Evolutionary conservation across 2,888 invertebrate genomes (phyloP), one percentile per base, ranked within the genome.

Genomic region (Netelia virgata): DNA sequence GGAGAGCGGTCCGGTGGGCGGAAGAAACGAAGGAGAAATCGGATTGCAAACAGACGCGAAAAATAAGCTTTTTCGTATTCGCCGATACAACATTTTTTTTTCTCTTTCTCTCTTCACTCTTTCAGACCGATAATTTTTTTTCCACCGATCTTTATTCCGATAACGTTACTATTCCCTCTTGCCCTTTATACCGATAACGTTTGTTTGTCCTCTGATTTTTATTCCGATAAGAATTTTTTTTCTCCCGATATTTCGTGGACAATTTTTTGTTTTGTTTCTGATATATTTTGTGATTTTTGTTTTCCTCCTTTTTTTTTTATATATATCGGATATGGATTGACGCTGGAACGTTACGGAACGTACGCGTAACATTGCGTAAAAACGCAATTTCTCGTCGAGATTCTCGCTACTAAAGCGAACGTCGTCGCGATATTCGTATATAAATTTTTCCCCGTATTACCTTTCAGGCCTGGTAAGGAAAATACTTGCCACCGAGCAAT

Each of bases 371-470:
- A 14, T 50, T n/a, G 50, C n/a, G 50, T 14, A 50, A 50, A 50
- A 50, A 11, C 2, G 50, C 0, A 50, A 50, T 50, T 55, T 18
- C 8, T 1, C 3, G 18, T n/a, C 55, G n/a, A n/a, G 18, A 18
- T 41, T 43, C 20, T 41, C 11, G n/a, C 16, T n/a, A 1, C 16
- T n/a, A 1, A 57, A 50, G 23, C 11, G 55, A 73, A 55, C 50
- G 55, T 41, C 14, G 18, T 14, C 28, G 28, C 28, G 28, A 9
- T 6, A 3, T 53, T 20, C 41, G 9, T 55, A 75, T 55, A 75
- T 55, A 18, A 1, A 55, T n/a, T 64, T 66, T 75, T 66, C 20
- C 36, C 64, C 5, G 20, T 66, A 75, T 66, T 66, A 55, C 64
- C 9, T 16, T 36, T 75, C 41, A 20, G n/a, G 28, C 28, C 28